phyloP scores from a whole-genome alignment of 2,797 vertebrate genomes.

The Centropyge bicolor region DNA sequence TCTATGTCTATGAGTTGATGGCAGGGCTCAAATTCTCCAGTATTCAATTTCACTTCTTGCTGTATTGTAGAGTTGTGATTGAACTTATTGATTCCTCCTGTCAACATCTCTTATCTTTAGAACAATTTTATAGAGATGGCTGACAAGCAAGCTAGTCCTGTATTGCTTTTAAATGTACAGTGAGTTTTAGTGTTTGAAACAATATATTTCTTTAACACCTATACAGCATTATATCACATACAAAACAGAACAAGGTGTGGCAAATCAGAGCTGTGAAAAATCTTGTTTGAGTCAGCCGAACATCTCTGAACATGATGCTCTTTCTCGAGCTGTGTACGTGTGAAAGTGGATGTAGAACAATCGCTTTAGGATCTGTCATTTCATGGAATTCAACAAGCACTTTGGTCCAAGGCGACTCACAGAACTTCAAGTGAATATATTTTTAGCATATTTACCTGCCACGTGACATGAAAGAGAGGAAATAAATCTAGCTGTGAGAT shows the following conservation, averaged over 20 bases:
- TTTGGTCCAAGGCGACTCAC: neutral
- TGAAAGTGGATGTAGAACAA: constrained; percentile 24
- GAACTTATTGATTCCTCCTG: constrained; percentile 58
- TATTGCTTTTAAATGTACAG: constrained; percentile 15
- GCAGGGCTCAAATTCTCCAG: constrained; percentile 60
- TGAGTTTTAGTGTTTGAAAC: constrained; percentile 5
- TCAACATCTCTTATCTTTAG: constrained; percentile 50
- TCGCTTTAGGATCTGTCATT: constrained; percentile 25
- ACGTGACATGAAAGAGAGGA: constrained; percentile 26
- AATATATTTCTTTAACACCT: neutral
- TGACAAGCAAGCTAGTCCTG: constrained; percentile 7
- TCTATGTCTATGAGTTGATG: constrained; percentile 53
- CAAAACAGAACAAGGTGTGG: constrained; percentile 22
- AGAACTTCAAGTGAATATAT: constrained; percentile 34
- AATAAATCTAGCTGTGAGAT: constrained; percentile 44
- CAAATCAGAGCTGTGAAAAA: constrained; percentile 36
- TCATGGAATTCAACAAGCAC: constrained; percentile 31
- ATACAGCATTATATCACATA: neutral
- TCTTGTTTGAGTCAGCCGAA: constrained; percentile 20
- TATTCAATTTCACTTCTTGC: constrained; percentile 62
- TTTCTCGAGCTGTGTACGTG: constrained; percentile 23
- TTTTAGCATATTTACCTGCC: constrained; percentile 51
- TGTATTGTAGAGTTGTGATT: constrained; percentile 47
- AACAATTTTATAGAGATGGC: constrained; percentile 28
- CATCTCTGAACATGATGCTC: constrained; percentile 13